These are phyloP conservation scores for Heterodera schachtii DNA, from an alignment of 1,140 invertebrate genomes.

Conservation along the genomic window DNA sequence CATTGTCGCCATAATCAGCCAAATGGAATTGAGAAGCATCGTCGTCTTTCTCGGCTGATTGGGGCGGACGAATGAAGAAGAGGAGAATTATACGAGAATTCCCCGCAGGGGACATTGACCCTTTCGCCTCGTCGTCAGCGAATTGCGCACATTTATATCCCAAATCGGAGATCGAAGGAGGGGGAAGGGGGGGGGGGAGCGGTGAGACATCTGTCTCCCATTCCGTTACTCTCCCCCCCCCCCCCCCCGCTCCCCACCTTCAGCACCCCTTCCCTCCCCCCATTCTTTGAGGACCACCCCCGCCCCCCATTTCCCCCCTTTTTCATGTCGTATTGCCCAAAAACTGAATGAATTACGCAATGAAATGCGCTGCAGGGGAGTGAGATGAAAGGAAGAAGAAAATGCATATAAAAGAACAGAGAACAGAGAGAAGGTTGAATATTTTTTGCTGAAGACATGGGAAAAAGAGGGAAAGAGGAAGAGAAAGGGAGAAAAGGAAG, in stretches of 20 bases:
- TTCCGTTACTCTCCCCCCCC: no score
- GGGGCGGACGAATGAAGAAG: neutral
- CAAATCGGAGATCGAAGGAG: neutral
- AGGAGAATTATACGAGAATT: conserved; percentile 6
- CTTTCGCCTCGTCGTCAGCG: neutral
- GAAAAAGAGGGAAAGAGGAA: neutral
- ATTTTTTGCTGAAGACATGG: no score
- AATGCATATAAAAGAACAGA: no score
- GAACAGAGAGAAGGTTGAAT: neutral
- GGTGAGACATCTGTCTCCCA: neutral
- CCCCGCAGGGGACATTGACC: neutral
- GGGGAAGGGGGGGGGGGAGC: no score
- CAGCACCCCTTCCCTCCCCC: no score
- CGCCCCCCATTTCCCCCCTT: neutral
- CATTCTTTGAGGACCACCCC: no score
- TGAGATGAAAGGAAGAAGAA: neutral
- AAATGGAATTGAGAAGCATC: conserved; percentile 3
- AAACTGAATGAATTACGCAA: neutral
- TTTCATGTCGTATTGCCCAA: neutral
- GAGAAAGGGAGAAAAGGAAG: neutral
- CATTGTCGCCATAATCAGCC: neutral
- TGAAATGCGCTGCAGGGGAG: neutral
- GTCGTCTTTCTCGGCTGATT: conserved; percentile 2
- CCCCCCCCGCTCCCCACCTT: no score
- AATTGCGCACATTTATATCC: conserved; percentile 2